Evolutionary conservation across 2,888 invertebrate genomes (phyloP), one percentile per base, ranked within the genome.

Genomic region (Hanleya hanleyi): DNA sequence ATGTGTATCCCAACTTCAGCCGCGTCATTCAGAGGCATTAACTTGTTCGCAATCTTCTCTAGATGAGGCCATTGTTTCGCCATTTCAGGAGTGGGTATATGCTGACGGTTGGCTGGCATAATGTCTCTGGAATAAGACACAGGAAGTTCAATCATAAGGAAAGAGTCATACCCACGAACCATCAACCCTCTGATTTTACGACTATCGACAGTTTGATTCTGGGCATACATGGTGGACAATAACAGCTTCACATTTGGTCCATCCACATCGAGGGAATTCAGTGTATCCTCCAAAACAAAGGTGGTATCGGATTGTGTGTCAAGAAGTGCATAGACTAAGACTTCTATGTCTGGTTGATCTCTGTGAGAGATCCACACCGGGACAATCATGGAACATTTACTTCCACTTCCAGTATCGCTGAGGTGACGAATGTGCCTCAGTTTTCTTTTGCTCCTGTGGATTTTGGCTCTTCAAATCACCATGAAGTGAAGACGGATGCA

Each of bases 291-390:
- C 26, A 71, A 41, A 35, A 81, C 62, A 67, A 82, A 82, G 5
- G 73, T 70, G 12, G 80, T 78, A 64, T 83, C 81, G 15, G 77
- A 77, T 69, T 80, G 79, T 5, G 80, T 69, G 68, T 83, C 81
- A 29, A 82, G 61, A 26, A 81, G 32, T 4, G 80, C 81, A 73
- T 82, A 82, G 0, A 81, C 74, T 3, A 81, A 41, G 12, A n/a
- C 29, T 71, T 81, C 81, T 26, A 65, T 32, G 7, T 76, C 64
- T 12, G 80, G 80, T n/a, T 73, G 66, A 26, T 71, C 37, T 4
- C 38, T 38, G 62, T 67, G 70, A 18, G 79, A 78, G 1, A 82
- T 32, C 57, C 73, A 79, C 1, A 80, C 80, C 18, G 80, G 80
- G 0, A 81, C 67, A 62, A 83, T 74, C 73, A 73, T 69, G 18